Conservation (phyloP, 2,113 vertebrate genomes). For the Lampris megalopsis region DNA sequence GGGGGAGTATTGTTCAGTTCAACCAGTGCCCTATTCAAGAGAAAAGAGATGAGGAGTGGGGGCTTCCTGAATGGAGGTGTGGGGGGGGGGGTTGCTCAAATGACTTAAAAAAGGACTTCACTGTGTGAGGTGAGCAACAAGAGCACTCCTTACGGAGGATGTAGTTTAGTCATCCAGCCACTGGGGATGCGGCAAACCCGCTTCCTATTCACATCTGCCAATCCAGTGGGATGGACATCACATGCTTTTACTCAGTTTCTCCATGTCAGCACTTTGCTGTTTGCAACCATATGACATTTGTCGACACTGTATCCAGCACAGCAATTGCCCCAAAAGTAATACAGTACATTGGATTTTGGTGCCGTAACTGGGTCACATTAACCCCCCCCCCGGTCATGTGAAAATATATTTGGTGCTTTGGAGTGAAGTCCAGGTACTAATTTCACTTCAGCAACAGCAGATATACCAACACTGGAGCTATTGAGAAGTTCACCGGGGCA, state of each 20-base stretch:
- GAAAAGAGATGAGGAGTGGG: constrained; percentile 65
- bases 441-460: constrained; percentile 43
- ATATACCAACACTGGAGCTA: constrained; percentile 65
- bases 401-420: constrained; percentile 32
- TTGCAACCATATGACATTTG: constrained; percentile 6
- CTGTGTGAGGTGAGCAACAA: constrained; percentile 66
- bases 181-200: constrained; percentile 41
- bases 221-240: constrained; percentile 42
- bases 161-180: constrained; percentile 52
- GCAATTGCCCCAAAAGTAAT: constrained; percentile 56
- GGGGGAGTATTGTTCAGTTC: constrained; percentile 59
- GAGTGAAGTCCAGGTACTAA: constrained; percentile 41
- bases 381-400: constrained; percentile 62
- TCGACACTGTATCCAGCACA: constrained; percentile 23
- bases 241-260: constrained; percentile 52
- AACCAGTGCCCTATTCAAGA: constrained; percentile 54
- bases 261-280: background rate
- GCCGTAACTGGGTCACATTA: constrained; percentile 62
- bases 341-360: constrained; percentile 66
- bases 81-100: constrained; percentile 60
- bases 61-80: constrained; percentile 60
- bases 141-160: constrained; percentile 3
- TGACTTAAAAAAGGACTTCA: constrained; percentile 73
- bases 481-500: constrained; percentile 49
- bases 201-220: background rate